Conservation (phyloP, 1,140 invertebrate genomes). For the Laupala kohalensis region DNA sequence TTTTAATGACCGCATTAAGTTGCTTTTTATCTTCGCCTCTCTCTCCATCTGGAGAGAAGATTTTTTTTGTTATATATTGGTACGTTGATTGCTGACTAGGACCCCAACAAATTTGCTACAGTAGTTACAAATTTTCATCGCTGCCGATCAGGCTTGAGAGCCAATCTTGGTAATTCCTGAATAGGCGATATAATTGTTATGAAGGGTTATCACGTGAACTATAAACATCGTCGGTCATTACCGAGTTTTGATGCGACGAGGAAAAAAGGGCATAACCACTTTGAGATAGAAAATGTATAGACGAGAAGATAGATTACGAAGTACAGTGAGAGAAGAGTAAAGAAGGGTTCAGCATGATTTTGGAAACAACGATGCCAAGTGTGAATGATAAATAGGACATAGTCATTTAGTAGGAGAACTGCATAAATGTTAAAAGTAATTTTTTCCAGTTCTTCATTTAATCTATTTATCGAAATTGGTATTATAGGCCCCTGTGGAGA, state of each 20-base stretch:
- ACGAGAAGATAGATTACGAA: no score
- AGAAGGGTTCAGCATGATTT: no score
- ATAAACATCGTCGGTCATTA: constrained; percentile 1
- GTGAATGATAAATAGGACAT: no score
- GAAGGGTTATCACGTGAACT: constrained; percentile 12
- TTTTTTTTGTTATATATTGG: constrained; percentile 1
- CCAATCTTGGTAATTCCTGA: constrained; percentile 8
- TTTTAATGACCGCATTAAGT: constrained; percentile 11
- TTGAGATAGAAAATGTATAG: no score
- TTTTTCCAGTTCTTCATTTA: no score
- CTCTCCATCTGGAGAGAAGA: not conserved
- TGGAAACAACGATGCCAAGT: no score
- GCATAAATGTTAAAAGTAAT: no score
- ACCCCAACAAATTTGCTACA: constrained; percentile 10
- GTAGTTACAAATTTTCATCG: constrained; percentile 13
- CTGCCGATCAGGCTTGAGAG: constrained; percentile 6
- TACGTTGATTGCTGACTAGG: constrained; percentile 5
- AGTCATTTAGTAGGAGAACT: no score
- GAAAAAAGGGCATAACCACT: not conserved
- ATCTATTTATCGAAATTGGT: no score
- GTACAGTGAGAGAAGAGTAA: no score
- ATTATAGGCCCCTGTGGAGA: no score
- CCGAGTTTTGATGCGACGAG: not conserved
- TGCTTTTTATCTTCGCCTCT: not conserved
- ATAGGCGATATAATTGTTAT: constrained; percentile 12